Conservation (phyloP, 2,888 invertebrate genomes). For the Diarsia dahlii region DNA sequence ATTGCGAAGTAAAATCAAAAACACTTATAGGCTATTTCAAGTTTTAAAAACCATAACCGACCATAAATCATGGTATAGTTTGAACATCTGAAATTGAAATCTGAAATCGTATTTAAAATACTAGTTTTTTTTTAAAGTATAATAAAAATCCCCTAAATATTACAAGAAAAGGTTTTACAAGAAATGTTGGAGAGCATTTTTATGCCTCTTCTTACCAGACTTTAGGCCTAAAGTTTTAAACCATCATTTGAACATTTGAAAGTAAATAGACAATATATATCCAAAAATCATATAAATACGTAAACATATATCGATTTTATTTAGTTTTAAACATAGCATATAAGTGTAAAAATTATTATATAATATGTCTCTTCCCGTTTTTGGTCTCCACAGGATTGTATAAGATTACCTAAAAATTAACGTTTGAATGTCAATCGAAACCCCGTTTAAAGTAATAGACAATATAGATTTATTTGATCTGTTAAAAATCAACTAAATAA, state of each 20-base stretch:
- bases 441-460: neutral
- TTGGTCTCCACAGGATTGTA: no score
- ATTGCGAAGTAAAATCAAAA: neutral
- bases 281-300: neutral
- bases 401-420: neutral
- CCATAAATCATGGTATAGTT: neutral
- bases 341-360: slow-evolving; percentile 20
- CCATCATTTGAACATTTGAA: slow-evolving; percentile 2
- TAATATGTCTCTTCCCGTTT: neutral
- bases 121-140: neutral
- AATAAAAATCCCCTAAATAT: neutral
- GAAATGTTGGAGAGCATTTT: neutral
- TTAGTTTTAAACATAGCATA: slow-evolving; percentile 8
- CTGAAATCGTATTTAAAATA: neutral
- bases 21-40: neutral
- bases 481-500: neutral
- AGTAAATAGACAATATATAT: neutral
- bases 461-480: neutral
- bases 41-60: neutral
- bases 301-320: slow-evolving; percentile 4
- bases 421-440: neutral
- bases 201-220: neutral
- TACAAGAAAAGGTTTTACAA: neutral
- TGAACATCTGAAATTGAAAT: rapidly evolving
- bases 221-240: slow-evolving; percentile 58